These are phyloP conservation scores for Tragelaphus scriptus DNA, from an alignment of 2,113 vertebrate genomes.

Conservation along the genomic window DNA sequence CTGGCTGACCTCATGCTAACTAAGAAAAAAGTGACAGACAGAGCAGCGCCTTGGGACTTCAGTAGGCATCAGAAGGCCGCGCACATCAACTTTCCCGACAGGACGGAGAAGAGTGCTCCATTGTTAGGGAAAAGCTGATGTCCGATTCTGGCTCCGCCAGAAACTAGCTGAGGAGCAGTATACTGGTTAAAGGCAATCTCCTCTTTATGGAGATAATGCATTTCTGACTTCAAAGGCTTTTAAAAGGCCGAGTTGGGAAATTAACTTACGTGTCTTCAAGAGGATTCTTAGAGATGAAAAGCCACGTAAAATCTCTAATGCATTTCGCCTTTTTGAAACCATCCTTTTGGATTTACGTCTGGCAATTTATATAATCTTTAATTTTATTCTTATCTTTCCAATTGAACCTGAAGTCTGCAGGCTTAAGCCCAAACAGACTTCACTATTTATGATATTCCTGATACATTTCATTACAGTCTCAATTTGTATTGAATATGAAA, in stretches of 20 bases:
- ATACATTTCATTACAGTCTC: background rate
- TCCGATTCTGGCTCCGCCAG: background rate
- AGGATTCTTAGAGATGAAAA: background rate
- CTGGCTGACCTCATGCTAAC: constrained; percentile 56
- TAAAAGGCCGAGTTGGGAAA: background rate
- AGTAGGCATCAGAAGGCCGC: background rate
- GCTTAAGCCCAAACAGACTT: background rate
- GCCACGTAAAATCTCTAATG: background rate
- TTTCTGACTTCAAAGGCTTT: background rate
- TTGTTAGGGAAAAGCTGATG: constrained; percentile 45
- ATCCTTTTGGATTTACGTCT: background rate
- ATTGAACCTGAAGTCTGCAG: background rate
- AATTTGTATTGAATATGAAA: background rate
- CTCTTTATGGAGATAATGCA: background rate
- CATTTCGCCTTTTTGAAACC: background rate
- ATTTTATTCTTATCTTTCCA: constrained; percentile 8
- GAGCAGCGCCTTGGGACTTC: constrained; percentile 40
- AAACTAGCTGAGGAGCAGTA: background rate
- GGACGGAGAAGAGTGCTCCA: background rate
- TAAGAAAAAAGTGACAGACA: constrained; percentile 11
- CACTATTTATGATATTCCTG: background rate
- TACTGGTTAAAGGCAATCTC: background rate
- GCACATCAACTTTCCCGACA: background rate
- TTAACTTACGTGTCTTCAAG: background rate
- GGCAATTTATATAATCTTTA: background rate